These are phyloP conservation scores for Notothenia coriiceps DNA, from an alignment of 2,113 vertebrate genomes.

Conservation along the genomic window DNA sequence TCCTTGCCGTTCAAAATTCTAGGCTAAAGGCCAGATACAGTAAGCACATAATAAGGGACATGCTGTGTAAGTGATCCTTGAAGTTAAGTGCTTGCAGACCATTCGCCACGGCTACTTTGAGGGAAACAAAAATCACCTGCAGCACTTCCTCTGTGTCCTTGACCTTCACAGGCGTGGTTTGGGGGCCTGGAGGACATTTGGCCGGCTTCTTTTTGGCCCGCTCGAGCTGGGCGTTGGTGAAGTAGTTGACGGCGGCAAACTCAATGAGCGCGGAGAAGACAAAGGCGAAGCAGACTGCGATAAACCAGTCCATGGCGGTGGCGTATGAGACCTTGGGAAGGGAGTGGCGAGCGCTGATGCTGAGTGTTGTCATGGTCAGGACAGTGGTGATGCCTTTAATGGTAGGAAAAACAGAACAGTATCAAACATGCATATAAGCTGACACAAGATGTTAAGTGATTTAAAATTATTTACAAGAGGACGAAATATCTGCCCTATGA, in stretches of 20 bases:
- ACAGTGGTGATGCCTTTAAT: slow-evolving; percentile 96
- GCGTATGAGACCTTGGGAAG: slow-evolving; percentile 98
- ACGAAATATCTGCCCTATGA: slow-evolving; percentile 2
- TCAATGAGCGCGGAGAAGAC: slow-evolving; percentile 99
- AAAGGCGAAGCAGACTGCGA: slow-evolving; percentile 98
- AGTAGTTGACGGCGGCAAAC: slow-evolving; percentile 99
- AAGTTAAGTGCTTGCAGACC: slow-evolving; percentile 46
- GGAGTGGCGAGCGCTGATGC: slow-evolving; percentile 98
- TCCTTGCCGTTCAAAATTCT: slow-evolving; percentile 16
- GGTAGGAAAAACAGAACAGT: slow-evolving; percentile 22
- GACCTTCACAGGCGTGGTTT: slow-evolving; percentile 83
- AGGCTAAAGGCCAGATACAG: slow-evolving; percentile 41
- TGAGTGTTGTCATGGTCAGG: slow-evolving; percentile 98
- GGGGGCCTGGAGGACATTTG: slow-evolving; percentile 86
- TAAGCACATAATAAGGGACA: slow-evolving; percentile 52
- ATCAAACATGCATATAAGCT: neutral
- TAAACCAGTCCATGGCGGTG: slow-evolving; percentile 99
- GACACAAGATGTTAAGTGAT: neutral
- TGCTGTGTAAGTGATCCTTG: slow-evolving; percentile 56
- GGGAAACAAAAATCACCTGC: slow-evolving; percentile 84
- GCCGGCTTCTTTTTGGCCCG: slow-evolving; percentile 91
- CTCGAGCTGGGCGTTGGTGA: slow-evolving; percentile 93
- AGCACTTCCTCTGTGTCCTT: slow-evolving; percentile 86
- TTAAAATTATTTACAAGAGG: neutral
- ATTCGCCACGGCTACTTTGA: slow-evolving; percentile 40